These are phyloP conservation scores for Mus musculus DNA, from an alignment of 2,113 vertebrate genomes.

Conservation along the genomic window GRCm39 chr7:12340501-12341000, in stretches of 20 bases:
- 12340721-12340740: neutral
- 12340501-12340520: fast-evolving
- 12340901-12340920: neutral
- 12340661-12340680: neutral
- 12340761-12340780: neutral
- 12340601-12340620: neutral
- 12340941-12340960: neutral
- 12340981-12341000: neutral
- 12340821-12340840: neutral
- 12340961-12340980: no score
- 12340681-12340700: neutral
- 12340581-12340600: no score
- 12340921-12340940: neutral
- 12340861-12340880: neutral
- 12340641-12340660: fast-evolving
- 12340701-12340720: neutral
- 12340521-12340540: no score
- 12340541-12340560: no score
- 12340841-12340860: neutral
- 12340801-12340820: neutral
- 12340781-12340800: neutral
- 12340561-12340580: no score
- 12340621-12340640: neutral
- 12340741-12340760: neutral
- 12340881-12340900: neutral